Evolutionary conservation across 1,140 invertebrate species (phyloP).

Genomic region (Potamilus streckersoni): DNA sequence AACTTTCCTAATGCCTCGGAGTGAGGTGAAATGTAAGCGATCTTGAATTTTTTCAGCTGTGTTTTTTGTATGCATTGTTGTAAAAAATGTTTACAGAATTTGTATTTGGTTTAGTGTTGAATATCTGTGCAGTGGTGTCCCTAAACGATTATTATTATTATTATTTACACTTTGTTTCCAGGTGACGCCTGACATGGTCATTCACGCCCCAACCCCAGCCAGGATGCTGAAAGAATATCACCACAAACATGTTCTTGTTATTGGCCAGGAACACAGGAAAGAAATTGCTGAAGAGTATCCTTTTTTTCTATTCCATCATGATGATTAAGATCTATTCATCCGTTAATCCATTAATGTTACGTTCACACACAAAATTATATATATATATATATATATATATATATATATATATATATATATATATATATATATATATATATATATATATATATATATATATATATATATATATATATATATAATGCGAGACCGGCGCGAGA

Average conservation of each 20-base stretch:
- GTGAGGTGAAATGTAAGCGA: background rate
- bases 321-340: no score
- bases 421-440: no score
- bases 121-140: no score
- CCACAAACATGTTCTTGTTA: constrained; percentile 76
- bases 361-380: no score
- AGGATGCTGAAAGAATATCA: constrained; percentile 71
- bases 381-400: no score
- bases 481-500: no score
- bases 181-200: constrained; percentile 62
- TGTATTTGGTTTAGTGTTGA: no score
- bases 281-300: constrained; percentile 74
- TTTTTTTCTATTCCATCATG: constrained; percentile 26
- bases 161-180: constrained; percentile 32
- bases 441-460: no score
- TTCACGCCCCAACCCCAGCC: constrained; percentile 66
- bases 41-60: background rate
- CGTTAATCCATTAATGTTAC: no score
- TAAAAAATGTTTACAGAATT: background rate
- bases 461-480: no score
- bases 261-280: constrained; percentile 77
- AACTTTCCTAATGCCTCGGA: background rate
- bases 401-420: no score
- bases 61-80: background rate
- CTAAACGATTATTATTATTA: no score